Percentiles rank a stretch among this genome's conserved stretches.
Conservation (phyloP, 1,140 invertebrate genomes). For the Druon quercuslanigerum region DNA sequence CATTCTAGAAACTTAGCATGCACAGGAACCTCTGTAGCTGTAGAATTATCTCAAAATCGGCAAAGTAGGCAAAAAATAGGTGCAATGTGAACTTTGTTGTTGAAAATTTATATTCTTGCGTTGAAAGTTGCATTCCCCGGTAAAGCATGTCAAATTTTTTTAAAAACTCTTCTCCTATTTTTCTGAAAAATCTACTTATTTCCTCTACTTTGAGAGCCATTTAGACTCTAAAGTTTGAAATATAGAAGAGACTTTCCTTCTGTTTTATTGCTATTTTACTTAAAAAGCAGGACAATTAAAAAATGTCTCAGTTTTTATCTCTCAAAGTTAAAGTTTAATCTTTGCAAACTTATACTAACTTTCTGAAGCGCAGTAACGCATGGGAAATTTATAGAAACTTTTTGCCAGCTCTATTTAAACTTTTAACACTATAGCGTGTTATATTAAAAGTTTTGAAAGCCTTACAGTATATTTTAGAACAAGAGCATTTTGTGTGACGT, state of each 20-base stretch:
- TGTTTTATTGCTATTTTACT: not conserved
- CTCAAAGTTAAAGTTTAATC: slow-evolving; percentile 17
- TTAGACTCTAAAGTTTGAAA: too few relatives aligned
- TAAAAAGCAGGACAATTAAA: slow-evolving; percentile 16
- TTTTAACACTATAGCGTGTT: not conserved
- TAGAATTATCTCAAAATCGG: too few relatives aligned
- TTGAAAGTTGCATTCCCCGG: too few relatives aligned
- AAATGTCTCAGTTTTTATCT: slow-evolving; percentile 1
- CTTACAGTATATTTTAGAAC: not conserved
- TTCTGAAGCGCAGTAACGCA: slow-evolving; percentile 5
- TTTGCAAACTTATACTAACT: not conserved
- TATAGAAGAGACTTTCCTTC: slow-evolving; percentile 17
- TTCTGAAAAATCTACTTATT: too few relatives aligned
- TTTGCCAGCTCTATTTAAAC: slow-evolving; percentile 16
- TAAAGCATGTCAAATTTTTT: too few relatives aligned
- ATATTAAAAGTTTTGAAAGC: slow-evolving; percentile 12
- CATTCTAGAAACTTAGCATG: too few relatives aligned
- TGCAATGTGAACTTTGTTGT: too few relatives aligned
- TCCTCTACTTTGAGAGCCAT: too few relatives aligned
- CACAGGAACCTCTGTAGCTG: too few relatives aligned
- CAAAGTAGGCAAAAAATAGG: too few relatives aligned
- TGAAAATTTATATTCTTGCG: too few relatives aligned
- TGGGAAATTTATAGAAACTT: not conserved
- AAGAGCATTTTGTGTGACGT: slow-evolving; percentile 8
- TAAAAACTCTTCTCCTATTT: too few relatives aligned